A percentile compares a stretch with the other conserved stretches of the same genome.
These are phyloP conservation scores for Plumapathes pennacea DNA, from an alignment of 92 coral and sea anemone genomes.

Conservation along the genomic window DNA sequence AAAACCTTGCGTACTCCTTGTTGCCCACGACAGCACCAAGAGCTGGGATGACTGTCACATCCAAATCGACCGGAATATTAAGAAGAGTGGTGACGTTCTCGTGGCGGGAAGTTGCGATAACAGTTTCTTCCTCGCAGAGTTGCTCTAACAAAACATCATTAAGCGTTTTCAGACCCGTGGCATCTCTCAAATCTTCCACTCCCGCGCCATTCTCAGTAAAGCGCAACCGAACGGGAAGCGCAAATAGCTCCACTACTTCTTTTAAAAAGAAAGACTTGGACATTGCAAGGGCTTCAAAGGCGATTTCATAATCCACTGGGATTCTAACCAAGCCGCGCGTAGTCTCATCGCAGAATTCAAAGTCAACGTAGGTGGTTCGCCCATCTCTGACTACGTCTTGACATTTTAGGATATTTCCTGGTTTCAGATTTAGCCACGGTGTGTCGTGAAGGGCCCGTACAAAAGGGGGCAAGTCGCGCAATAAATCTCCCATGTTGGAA, in stretches of 20 bases:
- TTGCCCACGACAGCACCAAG: conserved; percentile 35
- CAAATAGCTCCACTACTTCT: conserved; percentile 4
- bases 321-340: conserved; percentile 16
- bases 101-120: conserved; percentile 33
- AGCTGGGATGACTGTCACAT: conserved; percentile 31
- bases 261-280: neutral
- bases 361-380: conserved; percentile 4
- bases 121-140: conserved; percentile 3
- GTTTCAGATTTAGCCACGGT: conserved; percentile 24
- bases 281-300: conserved; percentile 15
- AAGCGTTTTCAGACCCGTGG: conserved; percentile 13
- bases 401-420: conserved; percentile 40
- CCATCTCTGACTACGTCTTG: conserved; percentile 17
- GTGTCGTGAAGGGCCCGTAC: conserved; percentile 41
- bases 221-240: conserved; percentile 34
- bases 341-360: conserved; percentile 22
- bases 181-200: neutral
- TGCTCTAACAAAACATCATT: conserved; percentile 43
- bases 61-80: conserved; percentile 37
- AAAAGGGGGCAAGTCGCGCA: neutral
- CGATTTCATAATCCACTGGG: conserved; percentile 29
- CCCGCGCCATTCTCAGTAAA: conserved; percentile 15
- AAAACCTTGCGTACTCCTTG: conserved; percentile 21
- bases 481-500: conserved; percentile 40
- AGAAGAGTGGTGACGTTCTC: conserved; percentile 27